Evolutionary conservation across 2,797 vertebrate genomes (phyloP).

Genomic region (Eulemur mongoz): DNA sequence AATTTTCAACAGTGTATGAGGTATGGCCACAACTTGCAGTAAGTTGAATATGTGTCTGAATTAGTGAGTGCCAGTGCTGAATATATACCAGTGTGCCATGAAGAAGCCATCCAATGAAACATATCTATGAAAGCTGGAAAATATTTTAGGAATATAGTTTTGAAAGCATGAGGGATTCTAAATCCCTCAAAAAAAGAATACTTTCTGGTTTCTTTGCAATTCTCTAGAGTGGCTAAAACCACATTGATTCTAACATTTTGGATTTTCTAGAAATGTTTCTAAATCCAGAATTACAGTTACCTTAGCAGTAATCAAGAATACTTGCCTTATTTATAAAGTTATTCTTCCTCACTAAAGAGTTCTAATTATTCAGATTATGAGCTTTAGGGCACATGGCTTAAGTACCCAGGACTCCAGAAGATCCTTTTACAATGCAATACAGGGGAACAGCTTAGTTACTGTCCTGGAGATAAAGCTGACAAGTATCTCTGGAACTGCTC

Average conservation of each 20-base stretch:
- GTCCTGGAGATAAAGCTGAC: neutral
- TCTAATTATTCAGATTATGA: neutral
- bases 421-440: neutral
- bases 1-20: neutral
- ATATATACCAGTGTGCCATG: neutral
- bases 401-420: neutral
- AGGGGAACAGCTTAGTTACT: neutral
- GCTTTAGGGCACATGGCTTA: fast-evolving
- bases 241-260: neutral
- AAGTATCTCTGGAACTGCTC: neutral
- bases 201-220: neutral
- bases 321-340: neutral
- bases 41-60: neutral
- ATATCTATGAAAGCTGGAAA: neutral
- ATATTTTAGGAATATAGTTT: neutral
- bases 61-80: neutral
- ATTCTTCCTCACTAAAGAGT: neutral
- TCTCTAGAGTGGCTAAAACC: neutral
- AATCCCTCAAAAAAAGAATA: neutral
- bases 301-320: neutral
- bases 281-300: neutral
- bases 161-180: neutral
- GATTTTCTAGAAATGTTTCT: neutral
- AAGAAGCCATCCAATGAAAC: neutral
- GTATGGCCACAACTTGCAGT: neutral